phyloP scores from a whole-genome alignment of 2,888 invertebrate species.

The Megalurothrips usitatus region DNA sequence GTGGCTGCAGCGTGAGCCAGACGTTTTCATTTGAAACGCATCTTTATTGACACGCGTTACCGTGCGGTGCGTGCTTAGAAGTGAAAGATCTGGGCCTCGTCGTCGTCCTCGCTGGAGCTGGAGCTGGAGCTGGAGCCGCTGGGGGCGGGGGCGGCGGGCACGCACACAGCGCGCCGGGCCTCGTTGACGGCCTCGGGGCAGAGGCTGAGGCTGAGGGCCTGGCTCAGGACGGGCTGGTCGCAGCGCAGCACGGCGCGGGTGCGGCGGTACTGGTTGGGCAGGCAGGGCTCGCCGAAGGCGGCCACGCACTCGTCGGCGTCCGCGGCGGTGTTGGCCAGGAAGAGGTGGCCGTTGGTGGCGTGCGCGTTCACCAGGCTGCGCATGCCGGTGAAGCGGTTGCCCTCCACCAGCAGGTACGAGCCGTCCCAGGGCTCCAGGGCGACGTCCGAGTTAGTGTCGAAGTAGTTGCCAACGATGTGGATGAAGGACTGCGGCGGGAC shows the following conservation, averaged over 20 bases:
- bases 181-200: slow-evolving; percentile 11
- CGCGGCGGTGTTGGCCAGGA: not conserved
- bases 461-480: slow-evolving; percentile 9
- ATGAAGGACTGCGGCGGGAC: not conserved
- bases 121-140: not conserved
- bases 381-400: slow-evolving; percentile 12
- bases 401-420: slow-evolving; percentile 2
- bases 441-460: not conserved
- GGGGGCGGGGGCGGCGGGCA: not conserved
- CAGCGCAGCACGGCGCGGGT: not conserved
- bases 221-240: not conserved
- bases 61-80: not conserved
- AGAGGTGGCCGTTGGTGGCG: slow-evolving; percentile 16
- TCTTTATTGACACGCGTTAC: not conserved
- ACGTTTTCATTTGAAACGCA: not conserved
- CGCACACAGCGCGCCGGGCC: not conserved
- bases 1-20: too few species aligned
- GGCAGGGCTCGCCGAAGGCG: slow-evolving; percentile 4
- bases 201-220: not conserved
- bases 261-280: not conserved
- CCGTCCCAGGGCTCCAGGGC: slow-evolving; percentile 11
- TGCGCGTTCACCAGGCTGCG: not conserved
- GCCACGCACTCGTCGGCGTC: not conserved
- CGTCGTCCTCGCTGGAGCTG: too few species aligned
- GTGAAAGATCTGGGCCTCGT: not conserved